A percentile compares a stretch with the other conserved stretches of the same genome.
phyloP scores from a whole-genome alignment of 2,113 vertebrate genomes.

The Leptobrachium ailaonicum region DNA sequence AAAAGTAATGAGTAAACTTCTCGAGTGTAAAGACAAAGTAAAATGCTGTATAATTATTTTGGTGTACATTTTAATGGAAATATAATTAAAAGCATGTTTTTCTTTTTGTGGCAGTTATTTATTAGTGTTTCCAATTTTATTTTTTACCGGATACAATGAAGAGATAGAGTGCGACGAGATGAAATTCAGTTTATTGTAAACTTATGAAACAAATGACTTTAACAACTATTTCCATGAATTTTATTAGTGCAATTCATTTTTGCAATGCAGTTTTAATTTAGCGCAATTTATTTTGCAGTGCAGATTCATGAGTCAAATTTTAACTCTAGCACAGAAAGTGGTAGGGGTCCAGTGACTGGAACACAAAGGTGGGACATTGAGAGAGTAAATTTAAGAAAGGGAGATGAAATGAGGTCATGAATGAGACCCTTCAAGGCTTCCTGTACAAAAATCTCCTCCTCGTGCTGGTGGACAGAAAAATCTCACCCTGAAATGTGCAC shows the following conservation, averaged over 20 bases:
- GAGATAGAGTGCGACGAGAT: constrained; percentile 10
- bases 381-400: too few species aligned
- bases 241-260: constrained; percentile 17
- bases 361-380: too few species aligned
- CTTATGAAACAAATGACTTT: constrained; percentile 1
- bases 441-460: too few species aligned
- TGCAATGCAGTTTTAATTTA: not conserved
- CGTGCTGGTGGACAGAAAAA: too few species aligned
- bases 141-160: not conserved
- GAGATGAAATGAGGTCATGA: too few species aligned
- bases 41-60: constrained; percentile 22
- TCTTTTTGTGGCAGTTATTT: constrained; percentile 29
- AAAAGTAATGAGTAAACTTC: constrained; percentile 22
- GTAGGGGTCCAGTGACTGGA: too few species aligned
- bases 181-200: constrained; percentile 15
- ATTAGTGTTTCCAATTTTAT: constrained; percentile 22
- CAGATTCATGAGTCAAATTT: too few species aligned
- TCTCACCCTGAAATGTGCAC: too few species aligned
- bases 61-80: constrained; percentile 27
- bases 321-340: too few species aligned
- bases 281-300: too few species aligned
- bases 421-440: too few species aligned
- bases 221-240: not conserved
- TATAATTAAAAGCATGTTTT: constrained; percentile 38
- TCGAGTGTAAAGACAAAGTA: constrained; percentile 35